Evolutionary conservation across 2,888 invertebrate genomes (phyloP).

Genomic region (Cheilosia soror): DNA sequence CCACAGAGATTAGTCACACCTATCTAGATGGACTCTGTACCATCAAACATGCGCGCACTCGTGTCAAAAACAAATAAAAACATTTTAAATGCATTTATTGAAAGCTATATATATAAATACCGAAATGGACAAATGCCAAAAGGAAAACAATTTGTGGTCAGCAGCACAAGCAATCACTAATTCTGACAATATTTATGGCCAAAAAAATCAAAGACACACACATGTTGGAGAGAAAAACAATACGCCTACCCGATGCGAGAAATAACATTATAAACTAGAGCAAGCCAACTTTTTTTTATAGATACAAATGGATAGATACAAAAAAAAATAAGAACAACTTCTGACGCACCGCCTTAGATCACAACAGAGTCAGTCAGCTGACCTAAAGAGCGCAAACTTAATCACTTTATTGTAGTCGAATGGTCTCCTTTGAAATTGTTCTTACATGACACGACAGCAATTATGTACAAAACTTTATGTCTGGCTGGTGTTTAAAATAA

Average conservation of each 20-base stretch:
- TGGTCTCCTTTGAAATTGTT: conserved; percentile 30
- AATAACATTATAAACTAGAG: conserved; percentile 53
- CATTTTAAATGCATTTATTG: conserved; percentile 35
- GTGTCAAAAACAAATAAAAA: conserved; percentile 5
- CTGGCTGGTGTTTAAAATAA: conserved; percentile 69
- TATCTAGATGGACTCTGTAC: conserved; percentile 58
- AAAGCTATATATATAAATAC: conserved; percentile 22
- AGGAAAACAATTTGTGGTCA: conserved; percentile 61
- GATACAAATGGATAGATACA: conserved; percentile 27
- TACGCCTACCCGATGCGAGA: conserved; percentile 60
- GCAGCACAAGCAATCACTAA: conserved; percentile 6
- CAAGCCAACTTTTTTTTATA: conserved; percentile 42
- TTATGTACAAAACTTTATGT: conserved; percentile 60
- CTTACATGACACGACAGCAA: conserved; percentile 67
- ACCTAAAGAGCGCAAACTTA: conserved; percentile 54
- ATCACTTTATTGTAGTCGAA: conserved; percentile 3
- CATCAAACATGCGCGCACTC: conserved; percentile 4
- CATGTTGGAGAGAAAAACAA: conserved; percentile 63
- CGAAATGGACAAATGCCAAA: conserved; percentile 66
- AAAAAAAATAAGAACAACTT: conserved; percentile 41
- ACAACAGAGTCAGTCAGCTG: conserved; percentile 40
- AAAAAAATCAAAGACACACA: conserved; percentile 63
- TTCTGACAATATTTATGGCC: conserved; percentile 57
- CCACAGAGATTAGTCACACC: conserved; percentile 63
- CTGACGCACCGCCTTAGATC: conserved; percentile 60